Evolutionary conservation across 2,797 vertebrate genomes (phyloP), one percentile per base, ranked within the genome.

Genomic region (Melanotaenia boesemani): DNA sequence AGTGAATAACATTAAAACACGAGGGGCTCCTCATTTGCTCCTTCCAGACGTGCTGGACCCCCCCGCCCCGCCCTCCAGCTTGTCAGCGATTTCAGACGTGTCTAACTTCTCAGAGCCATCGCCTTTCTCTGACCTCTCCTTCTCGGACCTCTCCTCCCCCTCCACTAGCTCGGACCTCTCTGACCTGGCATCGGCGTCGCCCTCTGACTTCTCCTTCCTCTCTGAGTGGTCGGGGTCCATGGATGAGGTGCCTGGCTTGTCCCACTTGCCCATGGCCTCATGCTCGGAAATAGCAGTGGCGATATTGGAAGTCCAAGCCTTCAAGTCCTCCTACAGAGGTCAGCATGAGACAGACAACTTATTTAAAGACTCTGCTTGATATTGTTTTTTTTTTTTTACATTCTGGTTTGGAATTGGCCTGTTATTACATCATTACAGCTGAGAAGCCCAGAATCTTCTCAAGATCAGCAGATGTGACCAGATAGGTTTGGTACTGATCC

Each of bases 281-380:
- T 97, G 92, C 81, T 98, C 96, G 0, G 84, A 62, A 61, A 96
- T 92, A 1, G 91, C 93, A 22, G 85, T 66, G 11, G 93, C 90
- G 85, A 97, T 92, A n/a, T 93, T 95, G 61, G 94, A 91, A 64
- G 96, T 95, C 97, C 97, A 98, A 37, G 94, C 91, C 34, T 96
- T 97, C 88, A 97, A 93, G 88, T 97, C 97, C 88, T 97, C 96
- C 96, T 98, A 20, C 1, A 56, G 71, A 75, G 32, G 72, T 13
- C 52, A 78, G n/a, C 60, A 67, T 7, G 26, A 70, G 12, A 79
- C 6, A 71, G 9, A 57, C 1, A 39, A 16, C 30, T 74, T 70
- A 61, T 11, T 63, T 26, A 41, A 58, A 56, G 50, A 70, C 16
- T 36, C 34, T 64, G 4, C 46, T 55, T 58, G 28, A 28, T 28